Conservation (phyloP, 1,140 invertebrate species). For the Drosophila bipectinata region DNA sequence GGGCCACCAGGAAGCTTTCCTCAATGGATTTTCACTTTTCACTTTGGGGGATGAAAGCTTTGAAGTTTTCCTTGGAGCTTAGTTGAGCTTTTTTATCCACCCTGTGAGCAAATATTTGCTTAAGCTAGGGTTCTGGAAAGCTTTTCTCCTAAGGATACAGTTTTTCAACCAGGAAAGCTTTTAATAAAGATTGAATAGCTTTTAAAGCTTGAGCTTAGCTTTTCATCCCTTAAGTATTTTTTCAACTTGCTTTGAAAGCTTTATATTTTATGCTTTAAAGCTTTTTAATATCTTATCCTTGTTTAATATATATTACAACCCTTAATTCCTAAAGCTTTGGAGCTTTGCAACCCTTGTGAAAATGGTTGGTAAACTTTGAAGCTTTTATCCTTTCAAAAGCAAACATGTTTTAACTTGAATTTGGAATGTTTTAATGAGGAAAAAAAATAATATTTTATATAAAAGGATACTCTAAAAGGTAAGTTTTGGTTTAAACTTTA, state of each 20-base stretch:
- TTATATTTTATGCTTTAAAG: neutral
- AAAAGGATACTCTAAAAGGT: neutral
- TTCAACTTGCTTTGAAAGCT: no score
- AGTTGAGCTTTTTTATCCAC: neutral
- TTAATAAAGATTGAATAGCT: no score
- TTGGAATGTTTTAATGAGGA: no score
- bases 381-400: neutral
- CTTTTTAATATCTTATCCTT: neutral
- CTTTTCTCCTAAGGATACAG: no score
- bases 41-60: slow-evolving; percentile 32
- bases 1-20: slow-evolving; percentile 24
- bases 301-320: neutral
- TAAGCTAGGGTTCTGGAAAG: neutral
- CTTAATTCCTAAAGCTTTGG: neutral
- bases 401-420: no score
- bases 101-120: neutral
- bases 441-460: no score
- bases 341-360: neutral
- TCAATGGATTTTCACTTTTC: slow-evolving; percentile 9
- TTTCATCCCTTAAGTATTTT: neutral
- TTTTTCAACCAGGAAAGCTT: neutral
- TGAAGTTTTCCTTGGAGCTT: neutral
- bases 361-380: neutral
- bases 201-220: neutral
- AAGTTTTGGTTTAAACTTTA: neutral